These are phyloP conservation scores for Epinotia nisella DNA, from an alignment of 2,888 invertebrate genomes.

Conservation along the genomic window DNA sequence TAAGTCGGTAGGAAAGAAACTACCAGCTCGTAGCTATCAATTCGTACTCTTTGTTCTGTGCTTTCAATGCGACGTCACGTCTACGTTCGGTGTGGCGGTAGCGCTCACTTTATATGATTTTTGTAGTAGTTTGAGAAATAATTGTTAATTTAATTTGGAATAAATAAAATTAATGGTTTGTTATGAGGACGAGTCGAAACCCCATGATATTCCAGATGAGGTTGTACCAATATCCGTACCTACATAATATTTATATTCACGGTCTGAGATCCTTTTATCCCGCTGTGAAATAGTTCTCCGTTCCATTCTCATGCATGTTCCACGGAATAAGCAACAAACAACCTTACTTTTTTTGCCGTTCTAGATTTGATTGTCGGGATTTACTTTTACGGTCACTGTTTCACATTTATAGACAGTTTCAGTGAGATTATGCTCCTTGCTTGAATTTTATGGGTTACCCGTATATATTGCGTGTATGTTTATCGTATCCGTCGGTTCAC, in stretches of 20 bases:
- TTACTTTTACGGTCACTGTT: slow-evolving; percentile 76
- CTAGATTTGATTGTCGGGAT: slow-evolving; percentile 81
- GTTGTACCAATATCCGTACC: slow-evolving; percentile 61
- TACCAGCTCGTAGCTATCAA: not conserved
- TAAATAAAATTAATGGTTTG: too few species aligned
- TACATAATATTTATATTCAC: slow-evolving; percentile 74
- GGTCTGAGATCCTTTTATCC: slow-evolving; percentile 72
- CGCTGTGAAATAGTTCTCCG: slow-evolving; percentile 70
- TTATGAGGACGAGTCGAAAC: slow-evolving; percentile 43
- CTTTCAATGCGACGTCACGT: not conserved
- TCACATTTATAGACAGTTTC: slow-evolving; percentile 79
- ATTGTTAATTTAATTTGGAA: too few species aligned
- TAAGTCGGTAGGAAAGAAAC: not conserved
- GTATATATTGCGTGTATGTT: slow-evolving; percentile 41
- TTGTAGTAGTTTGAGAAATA: too few species aligned
- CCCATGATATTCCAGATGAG: slow-evolving; percentile 63
- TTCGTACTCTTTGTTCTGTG: not conserved
- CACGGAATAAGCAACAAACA: slow-evolving; percentile 76
- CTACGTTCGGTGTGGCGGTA: slow-evolving; percentile 1
- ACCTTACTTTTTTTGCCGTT: slow-evolving; percentile 79
- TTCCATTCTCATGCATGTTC: slow-evolving; percentile 73
- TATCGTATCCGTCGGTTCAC: slow-evolving; percentile 32
- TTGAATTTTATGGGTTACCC: slow-evolving; percentile 63
- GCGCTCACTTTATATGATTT: not conserved
- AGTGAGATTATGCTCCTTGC: slow-evolving; percentile 68